Conservation (phyloP, 2,888 invertebrate species). For the Eurytoma adleriae region DNA sequence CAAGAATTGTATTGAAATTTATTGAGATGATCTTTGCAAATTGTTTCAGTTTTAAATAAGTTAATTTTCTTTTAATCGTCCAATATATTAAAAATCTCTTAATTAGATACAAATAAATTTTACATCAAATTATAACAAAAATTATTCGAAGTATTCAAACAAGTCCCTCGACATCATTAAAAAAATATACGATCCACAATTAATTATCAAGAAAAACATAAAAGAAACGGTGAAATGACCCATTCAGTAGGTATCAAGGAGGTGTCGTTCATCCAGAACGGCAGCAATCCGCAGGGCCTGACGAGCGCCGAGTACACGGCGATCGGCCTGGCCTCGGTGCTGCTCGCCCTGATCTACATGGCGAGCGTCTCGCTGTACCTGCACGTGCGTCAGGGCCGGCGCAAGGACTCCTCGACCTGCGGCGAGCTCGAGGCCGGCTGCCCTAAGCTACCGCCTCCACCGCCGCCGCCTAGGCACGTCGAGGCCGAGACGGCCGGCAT, state of each 20-base stretch:
- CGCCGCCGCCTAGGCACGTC: too few species aligned
- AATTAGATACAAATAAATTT: too few species aligned
- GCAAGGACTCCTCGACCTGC: conserved; percentile 48
- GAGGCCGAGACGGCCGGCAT: conserved; percentile 76
- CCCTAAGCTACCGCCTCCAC: neutral
- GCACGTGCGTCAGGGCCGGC: conserved; percentile 84
- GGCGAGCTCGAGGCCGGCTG: conserved; percentile 18
- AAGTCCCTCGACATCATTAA: too few species aligned
- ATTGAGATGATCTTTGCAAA: too few species aligned
- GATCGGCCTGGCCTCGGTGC: conserved; percentile 88
- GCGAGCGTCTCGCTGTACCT: conserved; percentile 90
- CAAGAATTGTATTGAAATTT: too few species aligned
- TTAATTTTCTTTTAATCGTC: too few species aligned
- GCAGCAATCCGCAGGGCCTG: conserved; percentile 80
- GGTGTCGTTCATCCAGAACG: conserved; percentile 83
- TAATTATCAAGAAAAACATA: too few species aligned
- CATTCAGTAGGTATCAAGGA: conserved; percentile 80
- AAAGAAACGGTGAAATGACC: neutral
- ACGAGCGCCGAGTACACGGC: conserved; percentile 88
- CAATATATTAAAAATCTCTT: too few species aligned
- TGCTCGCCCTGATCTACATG: conserved; percentile 92
- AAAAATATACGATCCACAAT: too few species aligned
- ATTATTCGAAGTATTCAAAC: too few species aligned
- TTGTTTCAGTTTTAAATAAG: too few species aligned
- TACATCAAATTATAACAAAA: too few species aligned